phyloP scores from a whole-genome alignment of 2,113 vertebrate genomes.

The Atractosteus spatula region DNA sequence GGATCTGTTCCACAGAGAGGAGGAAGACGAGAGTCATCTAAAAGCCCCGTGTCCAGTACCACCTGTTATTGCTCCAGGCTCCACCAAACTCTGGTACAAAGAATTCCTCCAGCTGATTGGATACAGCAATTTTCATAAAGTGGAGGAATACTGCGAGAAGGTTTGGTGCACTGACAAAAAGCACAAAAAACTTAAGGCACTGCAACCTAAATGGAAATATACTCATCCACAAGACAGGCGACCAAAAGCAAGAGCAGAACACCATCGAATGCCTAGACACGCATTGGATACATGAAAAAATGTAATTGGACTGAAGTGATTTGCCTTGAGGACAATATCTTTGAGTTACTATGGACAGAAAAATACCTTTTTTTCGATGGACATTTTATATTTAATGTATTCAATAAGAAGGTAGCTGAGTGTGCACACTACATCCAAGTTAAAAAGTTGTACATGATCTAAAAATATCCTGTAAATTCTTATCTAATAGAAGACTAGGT shows the following conservation, averaged over 20 bases:
- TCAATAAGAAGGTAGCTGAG: constrained; percentile 33
- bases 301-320: not conserved
- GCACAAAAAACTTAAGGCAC: constrained; percentile 82
- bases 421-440: constrained; percentile 39
- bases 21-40: constrained; percentile 53
- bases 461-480: constrained; percentile 19
- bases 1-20: constrained; percentile 62
- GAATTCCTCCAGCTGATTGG: constrained; percentile 94
- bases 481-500: no score
- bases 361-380: constrained; percentile 1
- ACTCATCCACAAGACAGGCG: constrained; percentile 71
- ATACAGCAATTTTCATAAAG: constrained; percentile 86
- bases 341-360: not conserved
- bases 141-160: constrained; percentile 94
- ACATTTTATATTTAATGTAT: constrained; percentile 11
- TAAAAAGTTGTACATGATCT: constrained; percentile 28
- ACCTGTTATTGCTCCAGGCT: constrained; percentile 54
- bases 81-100: constrained; percentile 86
- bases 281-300: constrained; percentile 64
- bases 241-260: constrained; percentile 63
- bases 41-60: constrained; percentile 66
- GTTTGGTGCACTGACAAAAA: constrained; percentile 92
- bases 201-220: constrained; percentile 77
- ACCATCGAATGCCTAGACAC: constrained; percentile 81
- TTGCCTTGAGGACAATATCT: not conserved